Conservation (phyloP, 2,113 vertebrate species). For the Megaceryle maxima region DNA sequence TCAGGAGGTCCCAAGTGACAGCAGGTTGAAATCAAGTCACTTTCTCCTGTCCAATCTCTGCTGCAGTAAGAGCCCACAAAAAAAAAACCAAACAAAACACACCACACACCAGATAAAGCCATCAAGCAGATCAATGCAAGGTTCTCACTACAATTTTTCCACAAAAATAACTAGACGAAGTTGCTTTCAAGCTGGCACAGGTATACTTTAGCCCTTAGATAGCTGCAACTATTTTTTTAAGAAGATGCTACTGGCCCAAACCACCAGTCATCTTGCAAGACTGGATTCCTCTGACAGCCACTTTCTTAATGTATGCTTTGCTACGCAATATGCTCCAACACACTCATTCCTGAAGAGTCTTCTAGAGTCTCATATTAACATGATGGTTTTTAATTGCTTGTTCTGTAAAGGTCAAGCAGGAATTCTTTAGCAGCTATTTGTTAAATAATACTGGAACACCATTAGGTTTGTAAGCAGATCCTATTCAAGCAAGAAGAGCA, state of each 20-base stretch:
- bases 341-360: neutral
- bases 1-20: neutral
- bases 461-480: neutral
- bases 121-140: neutral
- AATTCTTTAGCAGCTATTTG: neutral
- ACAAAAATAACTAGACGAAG: neutral
- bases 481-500: neutral
- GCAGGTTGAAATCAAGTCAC: constrained; percentile 9
- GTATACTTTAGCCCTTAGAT: neutral
- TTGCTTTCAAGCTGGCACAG: constrained; percentile 9
- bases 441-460: neutral
- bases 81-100: neutral
- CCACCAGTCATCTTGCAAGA: neutral
- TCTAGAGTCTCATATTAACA: neutral
- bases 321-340: neutral
- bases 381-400: neutral
- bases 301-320: neutral
- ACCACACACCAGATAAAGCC: neutral
- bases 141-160: neutral
- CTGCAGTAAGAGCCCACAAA: neutral
- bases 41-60: neutral
- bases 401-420: neutral
- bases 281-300: neutral
- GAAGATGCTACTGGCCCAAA: neutral
- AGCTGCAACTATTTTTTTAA: neutral